A percentile compares a stretch with the other conserved stretches of the same genome.
phyloP scores from a whole-genome alignment of 2,797 vertebrate genomes.

The Malacoraja senta region DNA sequence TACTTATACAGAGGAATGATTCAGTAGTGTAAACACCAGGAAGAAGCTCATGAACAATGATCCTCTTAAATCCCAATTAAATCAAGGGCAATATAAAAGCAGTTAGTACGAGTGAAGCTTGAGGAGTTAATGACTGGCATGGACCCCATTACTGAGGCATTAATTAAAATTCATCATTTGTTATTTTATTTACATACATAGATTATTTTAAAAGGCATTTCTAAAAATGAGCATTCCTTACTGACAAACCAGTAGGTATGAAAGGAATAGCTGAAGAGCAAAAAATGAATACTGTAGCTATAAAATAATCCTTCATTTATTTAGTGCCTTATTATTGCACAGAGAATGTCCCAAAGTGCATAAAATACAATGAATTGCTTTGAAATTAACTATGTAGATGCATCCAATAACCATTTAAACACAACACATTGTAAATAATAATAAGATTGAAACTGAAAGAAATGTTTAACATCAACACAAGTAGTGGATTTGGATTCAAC shows the following conservation, averaged over 20 bases:
- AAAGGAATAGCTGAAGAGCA: not conserved
- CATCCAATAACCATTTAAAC: not conserved
- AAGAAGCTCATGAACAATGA: not conserved
- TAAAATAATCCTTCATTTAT: conserved; percentile 2
- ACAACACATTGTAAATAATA: not conserved
- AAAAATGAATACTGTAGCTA: not conserved
- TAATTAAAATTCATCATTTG: conserved; percentile 15
- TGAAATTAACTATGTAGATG: not conserved
- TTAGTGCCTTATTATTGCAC: not conserved
- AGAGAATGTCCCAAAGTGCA: not conserved
- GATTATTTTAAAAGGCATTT: not conserved
- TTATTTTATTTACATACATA: not conserved
- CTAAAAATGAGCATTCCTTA: not conserved
- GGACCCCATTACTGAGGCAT: not conserved
- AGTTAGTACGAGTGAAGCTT: not conserved
- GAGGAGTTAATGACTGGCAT: conserved; percentile 4
- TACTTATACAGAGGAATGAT: not conserved
- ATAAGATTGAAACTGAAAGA: not conserved
- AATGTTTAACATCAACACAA: too few relatives aligned
- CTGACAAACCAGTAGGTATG: not conserved
- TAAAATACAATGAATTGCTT: not conserved
- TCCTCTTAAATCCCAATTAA: conserved; percentile 26
- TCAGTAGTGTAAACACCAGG: not conserved
- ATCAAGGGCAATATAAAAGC: conserved; percentile 30
- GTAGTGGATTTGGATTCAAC: too few relatives aligned